Base-by-base conservation (phyloP, 2,888 invertebrate species). In the Sarcophaga caerulescens region DNA sequence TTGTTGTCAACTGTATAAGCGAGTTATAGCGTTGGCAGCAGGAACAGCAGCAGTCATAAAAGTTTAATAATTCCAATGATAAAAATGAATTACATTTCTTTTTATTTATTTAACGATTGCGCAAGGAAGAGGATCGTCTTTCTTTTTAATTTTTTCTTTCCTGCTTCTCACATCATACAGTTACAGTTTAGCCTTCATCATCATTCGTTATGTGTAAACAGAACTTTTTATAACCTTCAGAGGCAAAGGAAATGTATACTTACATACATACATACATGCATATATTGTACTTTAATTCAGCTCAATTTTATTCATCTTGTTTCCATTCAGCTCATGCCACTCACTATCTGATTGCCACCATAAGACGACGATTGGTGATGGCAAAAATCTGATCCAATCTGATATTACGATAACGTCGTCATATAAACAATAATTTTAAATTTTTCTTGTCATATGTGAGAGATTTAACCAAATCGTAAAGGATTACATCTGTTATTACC, bases 61-160 rank as follows among this genome's bases (percentile, higher is more conserved):
- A 81, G 76, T 81, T 76, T 76, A 81, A 65, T 76, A 65, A 81
- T 71, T 63, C 59, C 63, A 81, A 70, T 45, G 65, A 81, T 52
- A 75, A 81, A 81, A 70, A 81, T 70, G 62, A 75, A 81, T 75
- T 63, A 44, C 75, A 81, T 69, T 62, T 75, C 23, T 52, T 66
- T 76, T 75, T 75, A 65, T 65, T 76, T 76, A 66, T 76, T 66
- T 57, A 35, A 76, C 17, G 44, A 66, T 52, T 25, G 14, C 17
- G 17, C 52, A 12, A 35, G 8, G 35, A 35, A 35, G 10, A 35
- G 35, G 35, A 35, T 35, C 35, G 35, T 35, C 8, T 35, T 35
- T 1, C 35, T 8, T 35, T 35, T 10, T 35, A 35, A 35, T 35
- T 35, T 35, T 35, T 10, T 35, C 35, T 35, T 35, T 35, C 8